These are phyloP conservation scores for Alviniconcha strummeri DNA, from an alignment of 2,888 invertebrate genomes.

Conservation along the genomic window DNA sequence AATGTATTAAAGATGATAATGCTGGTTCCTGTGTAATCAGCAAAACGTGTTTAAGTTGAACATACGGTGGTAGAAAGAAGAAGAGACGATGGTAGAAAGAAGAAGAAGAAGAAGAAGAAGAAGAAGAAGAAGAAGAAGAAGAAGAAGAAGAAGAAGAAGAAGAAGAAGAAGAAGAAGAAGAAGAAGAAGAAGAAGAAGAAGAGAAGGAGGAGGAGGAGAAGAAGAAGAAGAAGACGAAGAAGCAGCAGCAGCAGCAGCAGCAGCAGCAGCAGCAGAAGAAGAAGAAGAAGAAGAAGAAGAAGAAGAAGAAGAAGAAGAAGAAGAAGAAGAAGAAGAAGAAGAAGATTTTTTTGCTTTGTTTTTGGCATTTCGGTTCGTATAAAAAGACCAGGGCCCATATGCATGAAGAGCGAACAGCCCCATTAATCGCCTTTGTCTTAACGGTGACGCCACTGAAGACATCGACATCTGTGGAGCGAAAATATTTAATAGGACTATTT, in stretches of 20 bases:
- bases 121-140: background rate
- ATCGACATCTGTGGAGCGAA: too few relatives aligned
- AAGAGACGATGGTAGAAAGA: background rate
- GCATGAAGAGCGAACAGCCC: too few relatives aligned
- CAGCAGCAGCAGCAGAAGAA: background rate
- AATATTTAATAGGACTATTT: too few relatives aligned
- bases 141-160: constrained; percentile 9
- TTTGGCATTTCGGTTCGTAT: too few relatives aligned
- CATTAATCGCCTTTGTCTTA: too few relatives aligned
- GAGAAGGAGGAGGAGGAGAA: background rate
- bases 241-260: too few relatives aligned
- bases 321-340: background rate
- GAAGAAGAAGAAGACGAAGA: constrained; percentile 18
- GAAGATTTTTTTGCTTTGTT: background rate
- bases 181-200: too few relatives aligned
- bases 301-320: constrained; percentile 9
- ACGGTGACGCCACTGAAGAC: too few relatives aligned
- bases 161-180: background rate
- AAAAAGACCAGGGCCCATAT: too few relatives aligned
- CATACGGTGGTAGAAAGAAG: background rate
- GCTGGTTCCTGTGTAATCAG: too few relatives aligned
- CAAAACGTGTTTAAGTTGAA: too few relatives aligned
- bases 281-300: constrained; percentile 2
- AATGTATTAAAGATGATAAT: too few relatives aligned
- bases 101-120: background rate